phyloP scores from a whole-genome alignment of 2,888 invertebrate genomes.

The Prenolepis imparis region DNA sequence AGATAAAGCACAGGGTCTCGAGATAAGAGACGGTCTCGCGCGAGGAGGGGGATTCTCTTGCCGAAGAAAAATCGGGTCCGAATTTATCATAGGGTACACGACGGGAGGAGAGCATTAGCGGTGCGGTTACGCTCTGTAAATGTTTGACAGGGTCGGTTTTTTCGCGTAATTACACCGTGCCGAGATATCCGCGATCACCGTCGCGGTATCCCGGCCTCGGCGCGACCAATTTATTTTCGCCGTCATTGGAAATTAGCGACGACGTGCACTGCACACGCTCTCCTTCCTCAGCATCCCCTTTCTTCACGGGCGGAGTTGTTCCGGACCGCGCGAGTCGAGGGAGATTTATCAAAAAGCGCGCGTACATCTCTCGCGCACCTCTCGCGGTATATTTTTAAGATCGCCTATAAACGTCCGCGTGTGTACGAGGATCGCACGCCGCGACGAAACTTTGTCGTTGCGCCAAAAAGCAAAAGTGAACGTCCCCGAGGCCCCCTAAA shows the following conservation, averaged over 20 bases:
- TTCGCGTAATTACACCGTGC: slow-evolving; percentile 54
- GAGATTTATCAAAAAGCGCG: slow-evolving; percentile 82
- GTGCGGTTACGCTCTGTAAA: slow-evolving; percentile 34
- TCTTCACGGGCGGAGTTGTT: slow-evolving; percentile 41
- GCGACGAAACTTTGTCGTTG: slow-evolving; percentile 82
- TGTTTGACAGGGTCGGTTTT: slow-evolving; percentile 45
- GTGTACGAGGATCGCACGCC: slow-evolving; percentile 29
- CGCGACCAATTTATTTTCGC: slow-evolving; percentile 77
- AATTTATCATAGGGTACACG: slow-evolving; percentile 35
- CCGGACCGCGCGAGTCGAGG: slow-evolving; percentile 59
- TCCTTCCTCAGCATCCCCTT: background rate
- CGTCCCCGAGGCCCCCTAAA: slow-evolving; percentile 80
- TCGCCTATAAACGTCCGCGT: slow-evolving; percentile 66
- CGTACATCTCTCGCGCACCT: slow-evolving; percentile 76
- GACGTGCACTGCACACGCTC: slow-evolving; percentile 27
- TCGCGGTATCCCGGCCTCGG: slow-evolving; percentile 28
- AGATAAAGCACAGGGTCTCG: background rate
- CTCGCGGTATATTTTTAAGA: slow-evolving; percentile 82
- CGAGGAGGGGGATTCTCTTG: background rate
- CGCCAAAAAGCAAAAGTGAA: slow-evolving; percentile 84
- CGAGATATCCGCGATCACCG: slow-evolving; percentile 32
- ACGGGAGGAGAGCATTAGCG: slow-evolving; percentile 35
- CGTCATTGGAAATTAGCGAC: slow-evolving; percentile 78
- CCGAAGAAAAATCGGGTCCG: slow-evolving; percentile 26
- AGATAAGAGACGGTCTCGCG: slow-evolving; percentile 4